A percentile compares a stretch with the other conserved stretches of the same genome.
Conservation (phyloP, 2,888 invertebrate genomes). For the Byasa hedistus region DNA sequence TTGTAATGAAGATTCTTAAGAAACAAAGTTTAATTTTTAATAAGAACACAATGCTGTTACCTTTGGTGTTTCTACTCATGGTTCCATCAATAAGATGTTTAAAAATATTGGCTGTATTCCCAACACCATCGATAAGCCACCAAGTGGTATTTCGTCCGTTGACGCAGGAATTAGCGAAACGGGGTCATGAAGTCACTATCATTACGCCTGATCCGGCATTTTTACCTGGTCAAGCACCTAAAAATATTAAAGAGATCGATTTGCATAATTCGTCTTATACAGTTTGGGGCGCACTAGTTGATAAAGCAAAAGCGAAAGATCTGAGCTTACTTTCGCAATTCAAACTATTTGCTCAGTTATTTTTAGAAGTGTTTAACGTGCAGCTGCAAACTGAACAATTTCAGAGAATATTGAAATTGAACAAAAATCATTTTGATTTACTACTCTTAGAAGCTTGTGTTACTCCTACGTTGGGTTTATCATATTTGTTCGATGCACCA, state of each 20-base stretch:
- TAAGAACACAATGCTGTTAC: not conserved
- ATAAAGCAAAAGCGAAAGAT: conserved; percentile 19
- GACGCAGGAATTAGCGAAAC: conserved; percentile 46
- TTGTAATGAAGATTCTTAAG: too few species aligned
- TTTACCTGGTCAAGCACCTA: conserved; percentile 32
- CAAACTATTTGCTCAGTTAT: conserved; percentile 23
- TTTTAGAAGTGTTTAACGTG: conserved; percentile 27
- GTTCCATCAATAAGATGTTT: conserved; percentile 31
- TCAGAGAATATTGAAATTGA: conserved; percentile 31
- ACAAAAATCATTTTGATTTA: conserved; percentile 33
- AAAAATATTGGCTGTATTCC: conserved; percentile 44
- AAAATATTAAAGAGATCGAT: conserved; percentile 55
- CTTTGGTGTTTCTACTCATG: not conserved
- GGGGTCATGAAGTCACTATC: conserved; percentile 57
- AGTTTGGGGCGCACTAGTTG: conserved; percentile 22
- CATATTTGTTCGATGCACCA: conserved; percentile 49
- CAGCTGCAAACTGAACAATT: conserved; percentile 32
- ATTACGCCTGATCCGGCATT: conserved; percentile 51
- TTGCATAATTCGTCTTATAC: conserved; percentile 44
- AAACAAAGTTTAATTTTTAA: not conserved
- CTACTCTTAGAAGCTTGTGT: conserved; percentile 38
- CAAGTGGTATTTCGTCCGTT: conserved; percentile 52
- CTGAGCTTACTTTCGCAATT: conserved; percentile 9
- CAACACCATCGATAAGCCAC: conserved; percentile 48
- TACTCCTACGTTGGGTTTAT: conserved; percentile 39